Evolutionary conservation across 2,113 vertebrate genomes (phyloP).

Genomic region (Gambusia holbrooki): DNA sequence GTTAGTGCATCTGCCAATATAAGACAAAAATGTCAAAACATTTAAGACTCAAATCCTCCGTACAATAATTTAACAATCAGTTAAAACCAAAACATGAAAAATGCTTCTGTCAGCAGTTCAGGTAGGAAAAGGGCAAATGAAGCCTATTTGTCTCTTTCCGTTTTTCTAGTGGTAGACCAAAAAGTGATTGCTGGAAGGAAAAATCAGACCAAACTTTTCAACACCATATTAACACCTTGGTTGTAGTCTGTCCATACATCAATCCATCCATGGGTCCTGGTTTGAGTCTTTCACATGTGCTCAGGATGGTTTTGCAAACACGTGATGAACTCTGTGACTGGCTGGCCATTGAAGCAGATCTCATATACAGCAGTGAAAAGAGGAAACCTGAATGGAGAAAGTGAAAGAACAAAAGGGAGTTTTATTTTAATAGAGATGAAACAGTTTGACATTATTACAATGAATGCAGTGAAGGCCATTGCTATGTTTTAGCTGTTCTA

Average conservation of each 20-base stretch:
- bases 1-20: constrained; percentile 5
- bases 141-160: not conserved
- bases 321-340: constrained; percentile 87
- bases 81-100: constrained; percentile 19
- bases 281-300: constrained; percentile 80
- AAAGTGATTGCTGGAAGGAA: not conserved
- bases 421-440: not conserved
- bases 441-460: no score
- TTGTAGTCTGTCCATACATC: constrained; percentile 30
- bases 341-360: constrained; percentile 89
- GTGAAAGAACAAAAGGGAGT: not conserved
- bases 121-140: not conserved
- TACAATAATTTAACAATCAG: not conserved
- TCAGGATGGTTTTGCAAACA: constrained; percentile 96
- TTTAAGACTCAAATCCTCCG: constrained; percentile 46
- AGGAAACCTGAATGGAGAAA: constrained; percentile 85
- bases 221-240: constrained; percentile 1
- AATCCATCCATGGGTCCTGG: not conserved
- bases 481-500: not conserved
- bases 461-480: no score
- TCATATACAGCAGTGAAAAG: constrained; percentile 92
- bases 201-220: constrained; percentile 6
- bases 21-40: constrained; percentile 14
- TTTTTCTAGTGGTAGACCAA: not conserved
- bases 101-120: constrained; percentile 7